Evolutionary conservation across 2,113 vertebrate genomes (phyloP).

Genomic region (Ellobius talpinus): DNA sequence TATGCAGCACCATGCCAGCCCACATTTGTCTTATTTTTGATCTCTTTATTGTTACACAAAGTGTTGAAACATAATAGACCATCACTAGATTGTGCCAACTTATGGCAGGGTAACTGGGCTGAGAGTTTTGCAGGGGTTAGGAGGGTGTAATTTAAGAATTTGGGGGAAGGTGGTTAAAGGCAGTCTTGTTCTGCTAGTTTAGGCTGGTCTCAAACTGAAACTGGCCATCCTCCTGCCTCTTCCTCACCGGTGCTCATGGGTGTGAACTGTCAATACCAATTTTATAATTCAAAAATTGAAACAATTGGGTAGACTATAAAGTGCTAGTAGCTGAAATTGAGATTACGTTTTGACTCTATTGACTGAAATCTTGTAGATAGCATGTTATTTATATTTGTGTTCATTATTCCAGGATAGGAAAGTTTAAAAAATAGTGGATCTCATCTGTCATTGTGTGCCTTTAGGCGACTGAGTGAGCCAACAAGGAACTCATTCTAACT

Average conservation of each 20-base stretch:
- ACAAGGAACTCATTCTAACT: background rate
- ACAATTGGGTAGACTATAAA: background rate
- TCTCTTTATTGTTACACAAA: background rate
- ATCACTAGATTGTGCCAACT: background rate
- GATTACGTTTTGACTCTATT: constrained; percentile 17
- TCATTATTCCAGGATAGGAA: constrained; percentile 35
- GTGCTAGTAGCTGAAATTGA: constrained; percentile 45
- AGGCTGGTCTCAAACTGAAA: background rate
- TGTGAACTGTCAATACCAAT: too few relatives aligned
- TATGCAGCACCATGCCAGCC: background rate
- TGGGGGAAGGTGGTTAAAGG: background rate
- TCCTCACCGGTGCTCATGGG: background rate
- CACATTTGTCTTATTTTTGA: constrained; percentile 38
- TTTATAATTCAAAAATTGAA: background rate
- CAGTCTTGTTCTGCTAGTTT: background rate
- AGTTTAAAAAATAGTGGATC: constrained; percentile 24
- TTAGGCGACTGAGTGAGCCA: background rate
- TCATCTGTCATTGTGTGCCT: constrained; percentile 19
- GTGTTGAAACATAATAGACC: background rate
- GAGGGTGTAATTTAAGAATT: background rate
- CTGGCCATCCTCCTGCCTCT: too few relatives aligned
- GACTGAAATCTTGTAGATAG: background rate
- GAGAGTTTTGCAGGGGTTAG: background rate
- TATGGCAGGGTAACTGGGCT: background rate
- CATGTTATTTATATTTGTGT: background rate